phyloP scores from a whole-genome alignment of 2,888 invertebrate genomes.

The Operophtera brumata region DNA sequence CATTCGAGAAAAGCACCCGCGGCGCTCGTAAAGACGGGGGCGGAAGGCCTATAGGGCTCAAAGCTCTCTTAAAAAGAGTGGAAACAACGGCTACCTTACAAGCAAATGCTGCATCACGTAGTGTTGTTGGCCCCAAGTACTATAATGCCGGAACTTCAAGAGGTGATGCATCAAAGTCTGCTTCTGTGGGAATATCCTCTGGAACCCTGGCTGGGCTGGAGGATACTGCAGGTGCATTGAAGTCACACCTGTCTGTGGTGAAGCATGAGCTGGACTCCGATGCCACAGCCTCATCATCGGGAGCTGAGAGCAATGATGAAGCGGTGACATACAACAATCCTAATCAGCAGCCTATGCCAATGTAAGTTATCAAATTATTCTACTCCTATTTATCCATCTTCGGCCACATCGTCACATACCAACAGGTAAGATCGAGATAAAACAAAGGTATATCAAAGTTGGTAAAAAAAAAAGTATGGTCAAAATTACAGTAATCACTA shows the following conservation, averaged over 20 bases:
- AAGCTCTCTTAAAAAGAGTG: slow-evolving; percentile 68
- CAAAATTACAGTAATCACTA: too few relatives aligned
- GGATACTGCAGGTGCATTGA: slow-evolving; percentile 86
- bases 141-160: slow-evolving; percentile 83
- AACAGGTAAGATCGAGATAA: too few relatives aligned
- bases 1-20: slow-evolving; percentile 85
- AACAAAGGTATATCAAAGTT: too few relatives aligned
- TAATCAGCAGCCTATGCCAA: slow-evolving; percentile 86
- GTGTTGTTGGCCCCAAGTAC: slow-evolving; percentile 64
- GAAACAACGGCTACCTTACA: slow-evolving; percentile 70
- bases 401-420: too few relatives aligned
- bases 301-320: slow-evolving; percentile 96
- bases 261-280: slow-evolving; percentile 93
- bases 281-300: slow-evolving; percentile 96
- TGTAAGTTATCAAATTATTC: slow-evolving; percentile 82
- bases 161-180: slow-evolving; percentile 87
- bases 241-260: slow-evolving; percentile 86
- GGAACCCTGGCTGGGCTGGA: slow-evolving; percentile 86
- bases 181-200: slow-evolving; percentile 78
- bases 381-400: background rate
- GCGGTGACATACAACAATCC: slow-evolving; percentile 88
- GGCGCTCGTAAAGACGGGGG: slow-evolving; percentile 83
- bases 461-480: too few relatives aligned
- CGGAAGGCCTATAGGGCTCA: slow-evolving; percentile 67
- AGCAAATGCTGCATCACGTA: slow-evolving; percentile 65